Percentiles rank a stretch among this genome's conserved stretches.
Evolutionary conservation across 2,797 vertebrate species (phyloP).

Genomic region (Rhinichthys osculus): DNA sequence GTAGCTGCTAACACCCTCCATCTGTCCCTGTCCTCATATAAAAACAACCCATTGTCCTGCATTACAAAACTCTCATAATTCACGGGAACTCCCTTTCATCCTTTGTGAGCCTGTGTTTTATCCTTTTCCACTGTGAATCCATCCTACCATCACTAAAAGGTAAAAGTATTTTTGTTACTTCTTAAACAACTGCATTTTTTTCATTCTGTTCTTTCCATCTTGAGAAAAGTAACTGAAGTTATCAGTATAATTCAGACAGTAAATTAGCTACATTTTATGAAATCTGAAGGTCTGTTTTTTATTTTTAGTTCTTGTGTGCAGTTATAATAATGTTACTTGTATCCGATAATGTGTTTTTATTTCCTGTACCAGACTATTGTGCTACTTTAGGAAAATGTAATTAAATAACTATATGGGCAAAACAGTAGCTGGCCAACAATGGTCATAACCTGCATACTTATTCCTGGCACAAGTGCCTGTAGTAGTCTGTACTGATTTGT

Average conservation of each 20-base stretch:
- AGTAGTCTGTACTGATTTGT: background rate
- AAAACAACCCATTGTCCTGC: constrained; percentile 65
- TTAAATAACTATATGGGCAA: background rate
- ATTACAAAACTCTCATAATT: constrained; percentile 58
- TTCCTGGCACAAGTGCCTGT: background rate
- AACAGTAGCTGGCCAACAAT: background rate
- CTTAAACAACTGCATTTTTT: background rate
- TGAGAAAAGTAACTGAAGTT: background rate
- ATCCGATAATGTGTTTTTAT: background rate
- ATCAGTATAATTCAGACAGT: background rate
- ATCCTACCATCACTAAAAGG: constrained; percentile 49
- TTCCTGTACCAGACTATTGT: background rate
- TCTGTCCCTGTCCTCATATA: constrained; percentile 69
- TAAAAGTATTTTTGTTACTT: constrained; percentile 14
- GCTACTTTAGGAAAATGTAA: background rate
- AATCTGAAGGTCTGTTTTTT: background rate
- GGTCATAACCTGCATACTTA: background rate
- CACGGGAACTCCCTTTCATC: constrained; percentile 46
- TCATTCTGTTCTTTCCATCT: background rate
- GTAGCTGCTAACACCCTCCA: constrained; percentile 46
- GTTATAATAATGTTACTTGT: background rate
- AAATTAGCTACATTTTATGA: too few relatives aligned
- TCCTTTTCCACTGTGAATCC: constrained; percentile 10
- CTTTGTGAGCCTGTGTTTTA: constrained; percentile 23
- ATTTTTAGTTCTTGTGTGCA: background rate